These are phyloP conservation scores for Mya arenaria DNA, from an alignment of 1,140 invertebrate genomes.

Conservation along the genomic window DNA sequence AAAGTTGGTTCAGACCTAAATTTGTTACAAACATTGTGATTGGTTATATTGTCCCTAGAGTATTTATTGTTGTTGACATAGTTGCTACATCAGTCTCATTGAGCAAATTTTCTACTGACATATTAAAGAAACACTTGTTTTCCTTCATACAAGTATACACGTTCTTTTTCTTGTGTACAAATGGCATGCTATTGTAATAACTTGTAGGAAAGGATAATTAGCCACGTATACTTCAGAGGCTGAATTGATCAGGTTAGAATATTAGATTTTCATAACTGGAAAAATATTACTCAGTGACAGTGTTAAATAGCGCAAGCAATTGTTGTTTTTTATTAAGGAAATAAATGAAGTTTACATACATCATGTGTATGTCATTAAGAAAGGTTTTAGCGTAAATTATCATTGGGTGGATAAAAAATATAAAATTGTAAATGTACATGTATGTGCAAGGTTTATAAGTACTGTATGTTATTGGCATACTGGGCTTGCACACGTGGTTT, in stretches of 20 bases:
- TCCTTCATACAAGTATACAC: neutral
- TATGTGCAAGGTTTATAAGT: neutral
- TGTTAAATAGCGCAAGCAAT: too few species aligned
- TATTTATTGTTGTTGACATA: conserved; percentile 57
- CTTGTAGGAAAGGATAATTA: neutral
- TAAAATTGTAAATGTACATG: neutral
- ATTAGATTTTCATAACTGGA: neutral
- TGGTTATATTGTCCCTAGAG: conserved; percentile 1
- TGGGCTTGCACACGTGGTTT: conserved; percentile 35
- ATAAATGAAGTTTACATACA: neutral
- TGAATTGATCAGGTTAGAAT: neutral
- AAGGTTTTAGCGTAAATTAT: neutral
- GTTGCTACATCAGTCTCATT: conserved; percentile 49
- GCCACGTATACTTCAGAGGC: neutral
- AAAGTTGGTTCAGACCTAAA: neutral
- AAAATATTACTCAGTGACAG: too few species aligned
- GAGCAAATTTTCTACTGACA: neutral
- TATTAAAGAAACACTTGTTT: neutral
- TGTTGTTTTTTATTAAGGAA: too few species aligned
- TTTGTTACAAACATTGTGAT: conserved; percentile 43
- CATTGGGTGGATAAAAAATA: neutral
- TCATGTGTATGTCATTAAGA: neutral
- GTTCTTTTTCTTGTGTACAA: too few species aligned
- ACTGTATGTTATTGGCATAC: neutral
- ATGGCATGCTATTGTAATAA: neutral